These are phyloP conservation scores for Drosophila repletoides DNA, from an alignment of 1,140 invertebrate species.

Conservation along the genomic window DNA sequence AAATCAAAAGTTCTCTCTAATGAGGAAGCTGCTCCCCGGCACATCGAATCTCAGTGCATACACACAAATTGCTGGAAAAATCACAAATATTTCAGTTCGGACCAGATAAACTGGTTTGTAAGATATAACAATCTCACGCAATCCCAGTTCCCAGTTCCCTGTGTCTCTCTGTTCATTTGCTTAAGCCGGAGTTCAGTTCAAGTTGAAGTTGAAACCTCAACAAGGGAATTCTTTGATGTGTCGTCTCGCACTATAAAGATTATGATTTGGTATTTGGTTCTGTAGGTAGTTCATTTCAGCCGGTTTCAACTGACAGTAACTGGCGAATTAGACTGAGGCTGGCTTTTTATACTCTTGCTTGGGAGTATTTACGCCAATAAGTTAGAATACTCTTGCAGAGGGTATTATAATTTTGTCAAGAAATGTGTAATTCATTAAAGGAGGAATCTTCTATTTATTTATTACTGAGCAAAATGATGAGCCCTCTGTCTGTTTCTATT, in stretches of 20 bases:
- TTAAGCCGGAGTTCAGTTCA: slow-evolving; percentile 31
- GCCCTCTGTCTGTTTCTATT: no score
- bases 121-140: slow-evolving; percentile 16
- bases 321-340: no score
- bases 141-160: background rate
- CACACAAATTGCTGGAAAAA: slow-evolving; percentile 40
- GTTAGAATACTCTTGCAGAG: no score
- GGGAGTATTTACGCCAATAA: no score
- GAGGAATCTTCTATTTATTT: no score
- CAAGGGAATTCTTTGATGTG: slow-evolving; percentile 19
- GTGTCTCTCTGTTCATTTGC: slow-evolving; percentile 20
- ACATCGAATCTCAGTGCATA: slow-evolving; percentile 8
- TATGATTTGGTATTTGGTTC: background rate
- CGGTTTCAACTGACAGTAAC: background rate
- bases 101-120: slow-evolving; percentile 62
- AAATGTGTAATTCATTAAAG: no score
- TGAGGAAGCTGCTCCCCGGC: slow-evolving; percentile 44
- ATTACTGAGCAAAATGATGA: no score
- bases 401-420: no score
- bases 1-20: slow-evolving; percentile 63
- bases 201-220: slow-evolving; percentile 7
- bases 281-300: background rate
- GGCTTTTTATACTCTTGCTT: no score
- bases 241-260: background rate
- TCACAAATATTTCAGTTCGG: slow-evolving; percentile 43